Evolutionary conservation across 2,113 vertebrate species (phyloP).

Genomic region (Oreochromis spilurus): DNA sequence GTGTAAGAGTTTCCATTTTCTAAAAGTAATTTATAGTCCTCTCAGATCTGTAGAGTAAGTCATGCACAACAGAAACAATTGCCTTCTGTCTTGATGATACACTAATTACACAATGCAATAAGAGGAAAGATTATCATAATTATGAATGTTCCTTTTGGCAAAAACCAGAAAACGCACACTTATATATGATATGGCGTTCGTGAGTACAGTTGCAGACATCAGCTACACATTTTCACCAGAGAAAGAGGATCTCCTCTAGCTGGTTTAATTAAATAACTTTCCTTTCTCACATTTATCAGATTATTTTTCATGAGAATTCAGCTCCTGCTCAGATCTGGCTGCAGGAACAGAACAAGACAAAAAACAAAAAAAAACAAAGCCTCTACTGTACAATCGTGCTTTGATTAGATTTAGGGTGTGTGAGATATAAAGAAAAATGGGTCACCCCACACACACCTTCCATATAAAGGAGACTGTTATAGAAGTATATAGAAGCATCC

Average conservation of each 20-base stretch:
- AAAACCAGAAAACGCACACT: background rate
- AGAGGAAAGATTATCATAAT: background rate
- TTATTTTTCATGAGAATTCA: background rate
- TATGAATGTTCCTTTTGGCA: background rate
- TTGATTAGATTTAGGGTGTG: background rate
- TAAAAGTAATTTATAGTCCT: background rate
- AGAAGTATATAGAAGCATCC: background rate
- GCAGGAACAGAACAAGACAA: background rate
- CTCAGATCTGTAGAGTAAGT: background rate
- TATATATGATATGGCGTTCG: background rate
- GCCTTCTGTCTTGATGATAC: background rate
- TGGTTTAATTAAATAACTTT: conserved; percentile 17
- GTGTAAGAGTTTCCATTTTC: background rate
- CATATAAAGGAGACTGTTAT: background rate
- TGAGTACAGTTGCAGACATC: background rate
- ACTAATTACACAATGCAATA: background rate
- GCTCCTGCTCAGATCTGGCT: background rate
- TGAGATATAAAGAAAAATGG: background rate
- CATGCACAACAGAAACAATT: background rate
- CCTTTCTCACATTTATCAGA: background rate
- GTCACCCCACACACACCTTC: background rate
- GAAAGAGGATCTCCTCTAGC: background rate
- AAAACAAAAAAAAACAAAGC: background rate
- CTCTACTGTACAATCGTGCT: background rate
- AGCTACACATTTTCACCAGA: background rate